Evolutionary conservation across 2,113 vertebrate genomes (phyloP).

Genomic region (Dromaius novaehollandiae): DNA sequence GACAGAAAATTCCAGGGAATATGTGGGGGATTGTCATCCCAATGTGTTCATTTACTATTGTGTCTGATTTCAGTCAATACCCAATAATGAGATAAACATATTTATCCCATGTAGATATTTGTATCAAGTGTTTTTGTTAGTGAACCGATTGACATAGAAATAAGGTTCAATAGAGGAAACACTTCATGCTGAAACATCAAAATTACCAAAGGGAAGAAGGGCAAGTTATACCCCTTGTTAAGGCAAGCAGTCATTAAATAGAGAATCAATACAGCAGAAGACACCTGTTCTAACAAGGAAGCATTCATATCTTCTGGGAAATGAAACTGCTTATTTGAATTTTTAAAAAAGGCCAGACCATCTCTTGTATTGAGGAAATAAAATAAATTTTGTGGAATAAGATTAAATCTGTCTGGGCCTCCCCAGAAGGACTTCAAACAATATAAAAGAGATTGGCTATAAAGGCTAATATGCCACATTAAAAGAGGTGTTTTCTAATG

Average conservation of each 20-base stretch:
- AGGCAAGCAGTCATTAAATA: background rate
- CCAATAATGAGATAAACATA: background rate
- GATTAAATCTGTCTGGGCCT: background rate
- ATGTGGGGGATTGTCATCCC: background rate
- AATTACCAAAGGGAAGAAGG: background rate
- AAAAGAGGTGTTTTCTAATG: background rate
- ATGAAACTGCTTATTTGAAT: background rate
- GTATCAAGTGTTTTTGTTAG: background rate
- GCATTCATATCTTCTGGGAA: background rate
- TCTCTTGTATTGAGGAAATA: background rate
- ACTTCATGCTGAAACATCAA: background rate
- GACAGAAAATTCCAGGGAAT: background rate
- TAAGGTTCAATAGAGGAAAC: background rate
- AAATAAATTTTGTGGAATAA: background rate
- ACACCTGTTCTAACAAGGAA: background rate
- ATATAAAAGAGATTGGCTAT: background rate
- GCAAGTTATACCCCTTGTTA: background rate
- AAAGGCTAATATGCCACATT: background rate
- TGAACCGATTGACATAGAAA: background rate
- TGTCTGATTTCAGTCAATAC: background rate
- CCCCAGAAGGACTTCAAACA: background rate
- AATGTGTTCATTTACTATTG: background rate
- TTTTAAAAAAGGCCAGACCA: background rate
- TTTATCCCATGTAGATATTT: background rate
- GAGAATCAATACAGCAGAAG: background rate